These are phyloP conservation scores for Ceratosolen fusciceps DNA, from an alignment of 1,140 invertebrate genomes.

Conservation along the genomic window DNA sequence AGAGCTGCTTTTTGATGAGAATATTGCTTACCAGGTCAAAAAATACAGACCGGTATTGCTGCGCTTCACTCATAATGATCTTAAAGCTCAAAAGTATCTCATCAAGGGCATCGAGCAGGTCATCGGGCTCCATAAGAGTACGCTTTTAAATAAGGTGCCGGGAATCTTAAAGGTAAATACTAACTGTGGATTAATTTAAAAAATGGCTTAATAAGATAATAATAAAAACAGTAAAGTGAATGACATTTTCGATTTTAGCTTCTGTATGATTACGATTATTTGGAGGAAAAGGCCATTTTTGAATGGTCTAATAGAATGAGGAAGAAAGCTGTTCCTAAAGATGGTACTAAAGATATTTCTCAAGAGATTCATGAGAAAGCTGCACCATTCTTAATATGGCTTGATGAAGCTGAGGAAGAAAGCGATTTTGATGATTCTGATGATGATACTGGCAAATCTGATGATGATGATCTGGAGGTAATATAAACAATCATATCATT, in stretches of 20 bases:
- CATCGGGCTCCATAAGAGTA: conserved; percentile 85
- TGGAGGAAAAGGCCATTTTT: conserved; percentile 94
- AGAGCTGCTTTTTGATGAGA: conserved; percentile 91
- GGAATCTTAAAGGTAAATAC: conserved; percentile 85
- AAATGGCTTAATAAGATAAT: not conserved
- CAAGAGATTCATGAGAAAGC: conserved; percentile 94
- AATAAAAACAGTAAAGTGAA: not conserved
- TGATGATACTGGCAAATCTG: conserved; percentile 80
- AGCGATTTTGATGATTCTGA: conserved; percentile 82
- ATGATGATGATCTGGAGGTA: conserved; percentile 78
- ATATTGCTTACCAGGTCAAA: conserved; percentile 84
- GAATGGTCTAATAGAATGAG: conserved; percentile 95
- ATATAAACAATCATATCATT: not conserved
- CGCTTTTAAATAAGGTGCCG: conserved; percentile 89
- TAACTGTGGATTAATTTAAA: not conserved
- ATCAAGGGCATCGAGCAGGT: conserved; percentile 96
- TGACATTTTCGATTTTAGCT: conserved; percentile 72
- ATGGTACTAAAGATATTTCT: conserved; percentile 89
- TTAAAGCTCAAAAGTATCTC: conserved; percentile 94
- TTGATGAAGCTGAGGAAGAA: conserved; percentile 97
- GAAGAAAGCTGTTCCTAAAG: conserved; percentile 94
- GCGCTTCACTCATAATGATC: conserved; percentile 90
- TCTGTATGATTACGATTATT: conserved; percentile 95
- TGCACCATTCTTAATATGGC: conserved; percentile 95
- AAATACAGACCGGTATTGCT: conserved; percentile 81